Conservation (phyloP, 2,888 invertebrate genomes). For the Epirrita christyi region DNA sequence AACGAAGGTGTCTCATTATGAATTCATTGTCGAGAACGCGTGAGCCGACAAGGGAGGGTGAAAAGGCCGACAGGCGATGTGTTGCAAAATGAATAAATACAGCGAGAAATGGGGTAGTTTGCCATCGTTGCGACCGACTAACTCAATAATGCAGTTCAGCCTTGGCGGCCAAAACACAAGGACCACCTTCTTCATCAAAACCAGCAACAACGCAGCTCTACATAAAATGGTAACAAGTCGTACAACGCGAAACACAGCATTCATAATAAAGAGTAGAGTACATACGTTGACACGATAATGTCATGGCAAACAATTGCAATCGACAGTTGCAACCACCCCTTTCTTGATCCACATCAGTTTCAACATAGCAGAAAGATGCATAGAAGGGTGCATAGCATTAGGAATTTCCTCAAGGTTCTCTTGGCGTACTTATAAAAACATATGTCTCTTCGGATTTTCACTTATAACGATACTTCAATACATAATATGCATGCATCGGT, state of each 20-base stretch:
- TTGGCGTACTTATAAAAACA: no score
- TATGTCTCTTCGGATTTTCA: no score
- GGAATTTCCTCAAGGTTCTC: no score
- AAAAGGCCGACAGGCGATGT: slow-evolving; percentile 77
- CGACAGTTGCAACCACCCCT: slow-evolving; percentile 74
- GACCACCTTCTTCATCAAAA: slow-evolving; percentile 6
- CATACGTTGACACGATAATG: slow-evolving; percentile 77
- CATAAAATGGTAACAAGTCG: slow-evolving; percentile 48
- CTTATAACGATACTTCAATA: no score
- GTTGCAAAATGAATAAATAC: slow-evolving; percentile 84
- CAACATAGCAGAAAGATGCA: no score
- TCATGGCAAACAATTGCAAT: slow-evolving; percentile 73
- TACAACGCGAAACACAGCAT: slow-evolving; percentile 69
- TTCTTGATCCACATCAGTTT: slow-evolving; percentile 41
- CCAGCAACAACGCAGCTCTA: slow-evolving; percentile 45
- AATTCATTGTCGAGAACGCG: slow-evolving; percentile 76
- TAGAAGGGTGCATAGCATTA: no score
- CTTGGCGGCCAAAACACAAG: slow-evolving; percentile 40
- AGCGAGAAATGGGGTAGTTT: slow-evolving; percentile 82
- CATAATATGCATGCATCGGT: slow-evolving; percentile 1
- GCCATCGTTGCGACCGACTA: slow-evolving; percentile 69
- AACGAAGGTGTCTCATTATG: slow-evolving; percentile 72
- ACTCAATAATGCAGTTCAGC: slow-evolving; percentile 73
- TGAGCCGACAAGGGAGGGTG: slow-evolving; percentile 69
- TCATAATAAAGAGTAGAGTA: slow-evolving; percentile 64